Evolutionary conservation across 2,113 vertebrate genomes (phyloP).

Genomic region (Jaculus jaculus): DNA sequence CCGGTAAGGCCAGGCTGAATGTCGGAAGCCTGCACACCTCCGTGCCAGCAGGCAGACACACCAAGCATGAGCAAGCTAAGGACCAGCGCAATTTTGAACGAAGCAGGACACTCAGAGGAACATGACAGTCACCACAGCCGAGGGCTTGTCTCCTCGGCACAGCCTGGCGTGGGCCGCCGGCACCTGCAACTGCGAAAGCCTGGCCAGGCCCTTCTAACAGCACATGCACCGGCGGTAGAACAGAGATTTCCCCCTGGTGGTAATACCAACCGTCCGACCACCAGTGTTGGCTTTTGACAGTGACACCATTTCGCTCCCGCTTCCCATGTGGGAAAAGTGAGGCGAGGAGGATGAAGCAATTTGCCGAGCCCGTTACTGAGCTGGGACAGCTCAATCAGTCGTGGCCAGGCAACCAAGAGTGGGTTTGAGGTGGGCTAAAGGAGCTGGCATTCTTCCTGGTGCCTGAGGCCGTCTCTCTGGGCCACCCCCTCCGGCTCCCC

Average conservation of each 20-base stretch:
- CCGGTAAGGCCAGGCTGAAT: no score
- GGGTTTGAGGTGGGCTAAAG: neutral
- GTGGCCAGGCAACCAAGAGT: accelerated
- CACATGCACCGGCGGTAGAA: neutral
- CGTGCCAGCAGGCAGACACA: neutral
- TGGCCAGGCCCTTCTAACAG: neutral
- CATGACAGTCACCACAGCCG: accelerated
- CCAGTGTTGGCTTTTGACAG: accelerated
- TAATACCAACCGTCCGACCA: accelerated
- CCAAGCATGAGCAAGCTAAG: no score
- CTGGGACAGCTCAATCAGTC: no score
- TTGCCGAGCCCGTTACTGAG: neutral
- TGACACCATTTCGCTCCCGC: neutral
- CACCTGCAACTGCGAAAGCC: neutral
- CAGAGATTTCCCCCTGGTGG: neutral
- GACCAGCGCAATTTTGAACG: neutral
- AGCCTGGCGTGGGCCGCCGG: neutral
- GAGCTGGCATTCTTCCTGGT: neutral
- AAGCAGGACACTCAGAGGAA: no score
- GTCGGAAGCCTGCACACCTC: neutral
- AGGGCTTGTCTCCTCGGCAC: neutral
- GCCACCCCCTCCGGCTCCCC: accelerated
- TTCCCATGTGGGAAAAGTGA: neutral
- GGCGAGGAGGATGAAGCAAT: neutral
- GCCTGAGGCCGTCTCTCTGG: neutral